Percentiles rank a stretch among this genome's conserved stretches.
Evolutionary conservation across 2,797 vertebrate genomes (phyloP).

Genomic region (Anguilla pacifica): DNA sequence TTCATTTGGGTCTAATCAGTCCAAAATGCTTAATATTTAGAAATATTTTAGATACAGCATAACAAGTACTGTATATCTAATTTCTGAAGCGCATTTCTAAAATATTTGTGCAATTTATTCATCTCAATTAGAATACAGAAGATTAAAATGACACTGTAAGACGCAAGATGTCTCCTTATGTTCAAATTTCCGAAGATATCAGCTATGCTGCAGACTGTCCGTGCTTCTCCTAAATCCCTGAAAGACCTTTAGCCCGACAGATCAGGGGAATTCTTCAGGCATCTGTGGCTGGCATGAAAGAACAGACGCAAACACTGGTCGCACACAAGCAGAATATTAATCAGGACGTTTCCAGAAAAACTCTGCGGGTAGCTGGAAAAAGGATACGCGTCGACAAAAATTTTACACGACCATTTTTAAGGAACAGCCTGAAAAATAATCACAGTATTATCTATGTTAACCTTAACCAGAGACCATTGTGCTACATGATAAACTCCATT

Average conservation of each 20-base stretch:
- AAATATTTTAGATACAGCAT: background rate
- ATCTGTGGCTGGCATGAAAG: conserved; percentile 13
- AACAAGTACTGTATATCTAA: background rate
- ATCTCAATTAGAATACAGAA: background rate
- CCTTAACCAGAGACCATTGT: background rate
- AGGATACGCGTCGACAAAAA: background rate
- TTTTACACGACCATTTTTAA: background rate
- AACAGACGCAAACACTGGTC: background rate
- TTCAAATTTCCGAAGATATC: background rate
- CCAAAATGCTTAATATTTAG: background rate
- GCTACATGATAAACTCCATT: background rate
- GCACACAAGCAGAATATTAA: conserved; percentile 11
- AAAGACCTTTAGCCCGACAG: background rate
- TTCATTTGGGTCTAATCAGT: background rate
- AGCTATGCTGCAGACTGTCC: background rate
- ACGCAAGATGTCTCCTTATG: background rate
- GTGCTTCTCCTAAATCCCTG: background rate
- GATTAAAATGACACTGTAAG: background rate
- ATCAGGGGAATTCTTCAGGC: conserved; percentile 10
- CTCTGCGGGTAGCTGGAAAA: background rate
- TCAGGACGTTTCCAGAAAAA: background rate
- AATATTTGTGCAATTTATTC: background rate
- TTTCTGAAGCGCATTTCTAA: background rate
- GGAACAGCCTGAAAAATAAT: background rate
- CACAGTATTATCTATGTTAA: background rate